phyloP scores from a whole-genome alignment of 2,113 vertebrate species.

The Seriola quinqueradiata region DNA sequence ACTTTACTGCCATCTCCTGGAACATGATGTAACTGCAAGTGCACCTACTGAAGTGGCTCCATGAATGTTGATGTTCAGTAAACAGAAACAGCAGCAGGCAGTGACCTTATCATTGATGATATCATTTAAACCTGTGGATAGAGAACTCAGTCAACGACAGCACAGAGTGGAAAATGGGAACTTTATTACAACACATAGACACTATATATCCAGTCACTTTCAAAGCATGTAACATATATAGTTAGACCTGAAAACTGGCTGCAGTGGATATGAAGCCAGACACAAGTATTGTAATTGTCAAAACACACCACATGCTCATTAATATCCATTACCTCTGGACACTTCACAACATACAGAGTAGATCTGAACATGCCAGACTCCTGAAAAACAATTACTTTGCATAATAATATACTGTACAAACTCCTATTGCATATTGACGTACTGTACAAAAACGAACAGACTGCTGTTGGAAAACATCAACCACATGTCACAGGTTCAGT shows the following conservation, averaged over 20 bases:
- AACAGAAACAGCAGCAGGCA: neutral
- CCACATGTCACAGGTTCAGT: slow-evolving; percentile 29
- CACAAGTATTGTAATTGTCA: slow-evolving; percentile 51
- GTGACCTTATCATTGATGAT: neutral
- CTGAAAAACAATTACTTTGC: slow-evolving; percentile 70
- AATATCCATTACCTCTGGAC: slow-evolving; percentile 64
- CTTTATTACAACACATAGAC: slow-evolving; percentile 79
- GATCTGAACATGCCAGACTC: slow-evolving; percentile 74
- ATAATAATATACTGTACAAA: slow-evolving; percentile 79
- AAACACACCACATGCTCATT: slow-evolving; percentile 63
- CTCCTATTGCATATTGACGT: slow-evolving; percentile 74
- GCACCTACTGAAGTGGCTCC: neutral
- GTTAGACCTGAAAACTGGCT: slow-evolving; percentile 61
- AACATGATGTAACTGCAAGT: neutral
- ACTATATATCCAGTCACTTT: slow-evolving; percentile 70
- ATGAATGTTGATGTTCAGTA: neutral
- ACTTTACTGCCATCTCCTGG: slow-evolving; percentile 68
- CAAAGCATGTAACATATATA: slow-evolving; percentile 56
- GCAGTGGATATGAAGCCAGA: slow-evolving; percentile 59
- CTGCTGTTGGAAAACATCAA: slow-evolving; percentile 23
- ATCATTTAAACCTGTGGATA: neutral
- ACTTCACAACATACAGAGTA: slow-evolving; percentile 70
- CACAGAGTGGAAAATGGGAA: slow-evolving; percentile 64
- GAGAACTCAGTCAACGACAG: neutral
- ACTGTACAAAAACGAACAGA: slow-evolving; percentile 69